Percentiles rank a stretch among this genome's conserved stretches.
These are phyloP conservation scores for Nebria brevicollis DNA, from an alignment of 2,888 invertebrate genomes.

Conservation along the genomic window DNA sequence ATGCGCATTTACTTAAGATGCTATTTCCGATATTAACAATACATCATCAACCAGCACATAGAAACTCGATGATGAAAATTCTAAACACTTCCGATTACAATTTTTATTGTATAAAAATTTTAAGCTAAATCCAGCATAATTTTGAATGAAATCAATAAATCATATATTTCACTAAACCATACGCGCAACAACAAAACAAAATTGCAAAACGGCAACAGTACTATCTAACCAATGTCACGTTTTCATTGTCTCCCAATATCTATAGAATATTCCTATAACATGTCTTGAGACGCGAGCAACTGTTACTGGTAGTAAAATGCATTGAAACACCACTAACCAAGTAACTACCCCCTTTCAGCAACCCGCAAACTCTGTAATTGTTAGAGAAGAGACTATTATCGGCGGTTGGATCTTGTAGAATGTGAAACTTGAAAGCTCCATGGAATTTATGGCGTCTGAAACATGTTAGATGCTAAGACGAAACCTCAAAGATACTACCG, in stretches of 20 bases:
- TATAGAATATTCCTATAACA: background rate
- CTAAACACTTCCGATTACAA: too few relatives aligned
- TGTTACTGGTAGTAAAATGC: background rate
- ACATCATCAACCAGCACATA: background rate
- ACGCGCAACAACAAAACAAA: background rate
- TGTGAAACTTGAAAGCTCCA: background rate
- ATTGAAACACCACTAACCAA: background rate
- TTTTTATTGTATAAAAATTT: too few relatives aligned
- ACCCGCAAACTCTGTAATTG: background rate
- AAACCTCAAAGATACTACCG: background rate
- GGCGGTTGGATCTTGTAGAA: slow-evolving; percentile 1
- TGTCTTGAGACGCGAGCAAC: background rate
- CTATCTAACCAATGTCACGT: background rate
- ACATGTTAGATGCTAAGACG: background rate
- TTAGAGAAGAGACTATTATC: background rate
- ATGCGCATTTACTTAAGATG: background rate
- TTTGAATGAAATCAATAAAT: too few relatives aligned
- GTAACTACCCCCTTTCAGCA: background rate
- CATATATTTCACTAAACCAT: too few relatives aligned
- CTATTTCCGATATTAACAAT: slow-evolving; percentile 8
- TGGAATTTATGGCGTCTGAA: background rate
- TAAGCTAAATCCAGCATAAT: too few relatives aligned
- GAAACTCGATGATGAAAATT: background rate
- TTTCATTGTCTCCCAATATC: background rate
- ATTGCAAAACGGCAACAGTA: background rate